Conservation (phyloP, 2,888 invertebrate genomes). For the Dynastes hyllus region DNA sequence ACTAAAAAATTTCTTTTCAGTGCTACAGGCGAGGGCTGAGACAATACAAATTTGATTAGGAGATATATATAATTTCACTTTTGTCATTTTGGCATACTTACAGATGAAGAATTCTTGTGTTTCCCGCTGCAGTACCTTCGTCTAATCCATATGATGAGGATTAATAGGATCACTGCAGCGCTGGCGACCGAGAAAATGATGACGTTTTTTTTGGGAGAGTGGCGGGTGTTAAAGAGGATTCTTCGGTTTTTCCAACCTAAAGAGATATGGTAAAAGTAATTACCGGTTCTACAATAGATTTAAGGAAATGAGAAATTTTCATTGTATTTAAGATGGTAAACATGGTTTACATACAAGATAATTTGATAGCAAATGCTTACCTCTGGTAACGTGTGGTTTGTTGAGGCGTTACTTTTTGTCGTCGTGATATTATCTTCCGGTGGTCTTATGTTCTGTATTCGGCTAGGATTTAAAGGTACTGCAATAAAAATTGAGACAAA, state of each 20-base stretch:
- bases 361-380: constrained; percentile 16
- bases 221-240: constrained; percentile 22
- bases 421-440: constrained; percentile 55
- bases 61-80: background rate
- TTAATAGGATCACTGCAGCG: constrained; percentile 49
- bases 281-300: background rate
- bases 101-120: constrained; percentile 55
- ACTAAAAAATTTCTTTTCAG: constrained; percentile 76
- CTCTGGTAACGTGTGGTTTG: constrained; percentile 40
- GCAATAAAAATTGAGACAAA: constrained; percentile 51
- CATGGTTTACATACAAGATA: too few species aligned
- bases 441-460: constrained; percentile 65
- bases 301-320: background rate
- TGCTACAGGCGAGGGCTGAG: constrained; percentile 76
- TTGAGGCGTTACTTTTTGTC: constrained; percentile 19
- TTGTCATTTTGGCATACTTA: constrained; percentile 44
- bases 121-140: constrained; percentile 51
- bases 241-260: constrained; percentile 19
- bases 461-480: constrained; percentile 64
- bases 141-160: constrained; percentile 50
- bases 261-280: background rate
- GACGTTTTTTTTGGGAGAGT: constrained; percentile 37
- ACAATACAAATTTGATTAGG: constrained; percentile 51
- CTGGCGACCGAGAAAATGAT: constrained; percentile 48
- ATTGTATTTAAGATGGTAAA: too few species aligned